Evolutionary conservation across 2,888 invertebrate species (phyloP).

Genomic region (Cheilosia soror): DNA sequence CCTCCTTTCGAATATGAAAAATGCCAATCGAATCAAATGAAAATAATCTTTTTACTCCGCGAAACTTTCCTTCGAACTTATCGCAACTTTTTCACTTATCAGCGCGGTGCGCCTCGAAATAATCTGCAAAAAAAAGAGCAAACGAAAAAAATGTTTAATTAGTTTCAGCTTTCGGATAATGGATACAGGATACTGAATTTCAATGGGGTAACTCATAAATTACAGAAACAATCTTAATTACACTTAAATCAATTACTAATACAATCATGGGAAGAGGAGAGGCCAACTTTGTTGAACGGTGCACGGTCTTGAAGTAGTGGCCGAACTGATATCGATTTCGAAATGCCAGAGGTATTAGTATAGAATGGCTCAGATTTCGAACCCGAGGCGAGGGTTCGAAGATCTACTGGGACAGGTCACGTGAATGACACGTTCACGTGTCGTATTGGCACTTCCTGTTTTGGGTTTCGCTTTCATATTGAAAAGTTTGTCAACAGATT

Average conservation of each 20-base stretch:
- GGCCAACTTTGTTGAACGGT: background rate
- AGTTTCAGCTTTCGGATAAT: conserved; percentile 24
- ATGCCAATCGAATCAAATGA: conserved; percentile 10
- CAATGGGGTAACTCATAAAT: conserved; percentile 35
- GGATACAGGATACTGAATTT: conserved; percentile 35
- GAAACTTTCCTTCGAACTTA: conserved; percentile 5
- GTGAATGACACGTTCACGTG: no score
- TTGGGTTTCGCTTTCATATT: no score
- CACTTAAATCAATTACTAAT: conserved; percentile 38
- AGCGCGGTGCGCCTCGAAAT: background rate
- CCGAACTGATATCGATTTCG: no score
- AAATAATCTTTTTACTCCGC: conserved; percentile 5
- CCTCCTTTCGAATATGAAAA: conserved; percentile 26
- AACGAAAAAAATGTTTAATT: conserved; percentile 32
- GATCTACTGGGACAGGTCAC: no score
- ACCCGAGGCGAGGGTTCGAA: no score
- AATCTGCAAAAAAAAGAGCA: conserved; percentile 32
- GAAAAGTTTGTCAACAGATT: conserved; percentile 16
- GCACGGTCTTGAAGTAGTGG: background rate
- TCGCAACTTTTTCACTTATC: conserved; percentile 46
- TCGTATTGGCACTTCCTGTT: no score
- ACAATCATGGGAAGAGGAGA: background rate
- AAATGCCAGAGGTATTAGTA: no score
- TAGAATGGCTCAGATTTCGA: no score
- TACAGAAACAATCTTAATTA: conserved; percentile 36